These are phyloP conservation scores for Philhelius pedissequus DNA, from an alignment of 2,888 invertebrate genomes.

Conservation along the genomic window DNA sequence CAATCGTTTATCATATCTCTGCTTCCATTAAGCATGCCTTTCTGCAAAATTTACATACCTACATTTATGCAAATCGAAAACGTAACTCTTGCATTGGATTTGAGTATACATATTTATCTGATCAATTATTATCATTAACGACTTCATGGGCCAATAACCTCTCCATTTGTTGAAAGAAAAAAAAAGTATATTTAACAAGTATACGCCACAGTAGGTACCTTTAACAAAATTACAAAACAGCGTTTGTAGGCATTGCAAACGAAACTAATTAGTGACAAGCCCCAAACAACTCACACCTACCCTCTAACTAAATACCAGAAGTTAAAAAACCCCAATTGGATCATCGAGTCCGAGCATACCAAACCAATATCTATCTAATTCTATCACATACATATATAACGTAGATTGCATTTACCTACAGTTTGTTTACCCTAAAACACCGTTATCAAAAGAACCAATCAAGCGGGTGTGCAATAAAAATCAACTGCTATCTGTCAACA, in stretches of 20 bases:
- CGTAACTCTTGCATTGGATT: not conserved
- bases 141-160: slow-evolving; percentile 7
- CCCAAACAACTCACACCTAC: slow-evolving; percentile 23
- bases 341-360: not conserved
- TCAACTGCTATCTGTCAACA: slow-evolving; percentile 40
- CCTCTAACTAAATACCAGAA: not conserved
- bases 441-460: slow-evolving; percentile 21
- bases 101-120: not conserved
- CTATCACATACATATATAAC: not conserved
- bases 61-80: not conserved
- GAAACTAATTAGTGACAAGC: slow-evolving; percentile 40
- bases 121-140: not conserved
- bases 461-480: slow-evolving; percentile 24
- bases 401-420: not conserved
- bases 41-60: not conserved
- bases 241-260: not conserved
- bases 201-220: not conserved
- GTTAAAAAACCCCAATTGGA: not conserved
- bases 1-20: not conserved
- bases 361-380: not conserved
- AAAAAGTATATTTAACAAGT: not conserved
- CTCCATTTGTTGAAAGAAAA: not conserved
- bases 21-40: not conserved
- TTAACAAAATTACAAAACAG: not conserved
- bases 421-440: slow-evolving; percentile 19